Evolutionary conservation across 2,113 vertebrate species (phyloP).

Genomic region (Rousettus leschenaultii): DNA sequence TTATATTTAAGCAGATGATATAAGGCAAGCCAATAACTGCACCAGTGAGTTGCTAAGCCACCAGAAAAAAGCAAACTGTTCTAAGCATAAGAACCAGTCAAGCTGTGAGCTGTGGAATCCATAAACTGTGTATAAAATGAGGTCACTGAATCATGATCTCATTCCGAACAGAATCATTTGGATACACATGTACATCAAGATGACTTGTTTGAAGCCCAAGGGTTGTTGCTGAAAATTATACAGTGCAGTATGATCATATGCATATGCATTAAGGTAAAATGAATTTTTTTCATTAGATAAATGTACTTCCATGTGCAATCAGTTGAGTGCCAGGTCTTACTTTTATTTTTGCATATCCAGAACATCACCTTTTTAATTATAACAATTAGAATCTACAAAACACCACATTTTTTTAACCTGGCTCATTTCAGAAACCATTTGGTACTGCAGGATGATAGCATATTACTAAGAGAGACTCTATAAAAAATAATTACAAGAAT

Average conservation of each 20-base stretch:
- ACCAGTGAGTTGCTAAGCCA: conserved; percentile 51
- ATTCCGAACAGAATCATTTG: not conserved
- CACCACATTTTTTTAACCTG: not conserved
- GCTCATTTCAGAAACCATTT: not conserved
- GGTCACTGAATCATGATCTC: conserved; percentile 13
- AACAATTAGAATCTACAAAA: not conserved
- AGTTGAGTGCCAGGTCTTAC: not conserved
- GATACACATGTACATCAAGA: not conserved
- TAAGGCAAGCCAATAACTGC: not conserved
- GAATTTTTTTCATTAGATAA: not conserved
- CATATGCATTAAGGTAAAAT: not conserved
- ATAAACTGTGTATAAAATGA: conserved; percentile 41
- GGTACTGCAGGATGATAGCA: not conserved
- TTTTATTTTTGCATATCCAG: not conserved
- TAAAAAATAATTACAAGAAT: not conserved
- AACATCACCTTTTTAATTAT: not conserved
- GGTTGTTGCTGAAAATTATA: not conserved
- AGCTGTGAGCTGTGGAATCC: conserved; percentile 42
- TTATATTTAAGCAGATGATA: conserved; percentile 47
- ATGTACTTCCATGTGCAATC: not conserved
- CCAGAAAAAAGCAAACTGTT: conserved; percentile 43
- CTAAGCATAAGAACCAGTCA: conserved; percentile 2
- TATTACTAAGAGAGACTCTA: not conserved
- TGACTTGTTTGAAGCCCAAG: conserved; percentile 6
- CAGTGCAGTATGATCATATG: not conserved